Base-by-base conservation (phyloP, 2,113 vertebrate species). In the Hemiprocne comata region DNA sequence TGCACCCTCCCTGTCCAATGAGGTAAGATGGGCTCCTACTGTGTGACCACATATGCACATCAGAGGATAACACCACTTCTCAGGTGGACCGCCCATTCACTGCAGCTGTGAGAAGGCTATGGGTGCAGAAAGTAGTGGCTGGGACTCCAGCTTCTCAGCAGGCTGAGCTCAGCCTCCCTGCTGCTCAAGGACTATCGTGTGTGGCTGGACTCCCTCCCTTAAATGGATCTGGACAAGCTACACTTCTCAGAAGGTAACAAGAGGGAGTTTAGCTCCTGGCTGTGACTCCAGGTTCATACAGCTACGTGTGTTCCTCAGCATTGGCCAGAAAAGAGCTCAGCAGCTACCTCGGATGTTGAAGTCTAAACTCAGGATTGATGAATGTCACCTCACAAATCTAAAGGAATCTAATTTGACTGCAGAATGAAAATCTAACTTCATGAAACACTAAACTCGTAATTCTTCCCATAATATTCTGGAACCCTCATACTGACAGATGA, bases 1-100 rank as follows among this genome's bases (percentile, higher is more conserved):
- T 0, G 2, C 65, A 8, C 10, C 17, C 36, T 58, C 24, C 10
- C 5, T 46, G 23, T 25, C 7, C 57, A 19, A 15, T 19, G 61
- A 74, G 25, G 25, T 15, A 36, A 61, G 31, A 18, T 53, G 60
- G 18, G 42, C 25, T 84, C n/a, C 77, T 54, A 29, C 21, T 4
- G 7, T 54, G n/a, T n/a, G 10, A 67, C 19, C 23, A 42, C 36
- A 40, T 9, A 25, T 2, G 9, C 19, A 23, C 7, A 24, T 46
- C 51, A 62, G 51, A 54, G 61, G 36, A 15, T 21, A 77, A 25
- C 2, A 4, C n/a, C 55, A 54, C 46, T 54, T 73, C 28, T 85
- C 40, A 3, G 2, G 7, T 24, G 31, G 44, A 57, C 25, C 79
- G 83, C 67, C 50, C 46, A 36, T 65, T 38, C 67, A 51, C 36